Conservation (phyloP, 1,140 invertebrate species). For the Eumaeus atala region DNA sequence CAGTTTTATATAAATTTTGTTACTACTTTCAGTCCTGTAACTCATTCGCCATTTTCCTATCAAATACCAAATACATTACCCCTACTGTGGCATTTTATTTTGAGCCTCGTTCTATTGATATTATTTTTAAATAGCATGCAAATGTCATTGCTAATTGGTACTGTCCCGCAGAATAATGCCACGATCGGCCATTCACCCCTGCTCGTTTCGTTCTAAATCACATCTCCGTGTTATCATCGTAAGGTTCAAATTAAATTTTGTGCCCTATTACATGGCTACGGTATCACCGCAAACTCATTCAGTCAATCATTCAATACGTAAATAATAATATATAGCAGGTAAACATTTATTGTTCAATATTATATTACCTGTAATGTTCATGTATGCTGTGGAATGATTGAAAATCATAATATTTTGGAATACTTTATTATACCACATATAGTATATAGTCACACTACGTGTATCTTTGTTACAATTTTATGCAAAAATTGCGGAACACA, state of each 20-base stretch:
- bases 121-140: slow-evolving; percentile 10
- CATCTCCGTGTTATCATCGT: not conserved
- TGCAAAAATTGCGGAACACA: too few relatives aligned
- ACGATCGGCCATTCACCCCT: slow-evolving; percentile 4
- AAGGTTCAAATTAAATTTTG: slow-evolving; percentile 1
- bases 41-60: too few relatives aligned
- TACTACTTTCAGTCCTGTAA: too few relatives aligned
- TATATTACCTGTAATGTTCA: too few relatives aligned
- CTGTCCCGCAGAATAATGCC: slow-evolving; percentile 10
- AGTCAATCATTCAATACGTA: slow-evolving; percentile 10
- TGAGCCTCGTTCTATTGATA: slow-evolving; percentile 7
- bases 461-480: too few relatives aligned
- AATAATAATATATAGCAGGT: slow-evolving; percentile 4
- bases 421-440: too few relatives aligned
- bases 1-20: too few relatives aligned
- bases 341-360: not conserved
- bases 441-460: too few relatives aligned
- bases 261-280: not conserved
- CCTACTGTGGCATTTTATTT: slow-evolving; percentile 3
- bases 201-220: not conserved
- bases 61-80: not conserved
- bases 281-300: slow-evolving; percentile 1
- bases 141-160: slow-evolving; percentile 11
- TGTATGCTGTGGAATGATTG: too few relatives aligned
- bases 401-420: too few relatives aligned